A percentile compares a stretch with the other conserved stretches of the same genome.
phyloP scores from a whole-genome alignment of 2,888 invertebrate genomes.

The Gastracanthus pulcherrimus region DNA sequence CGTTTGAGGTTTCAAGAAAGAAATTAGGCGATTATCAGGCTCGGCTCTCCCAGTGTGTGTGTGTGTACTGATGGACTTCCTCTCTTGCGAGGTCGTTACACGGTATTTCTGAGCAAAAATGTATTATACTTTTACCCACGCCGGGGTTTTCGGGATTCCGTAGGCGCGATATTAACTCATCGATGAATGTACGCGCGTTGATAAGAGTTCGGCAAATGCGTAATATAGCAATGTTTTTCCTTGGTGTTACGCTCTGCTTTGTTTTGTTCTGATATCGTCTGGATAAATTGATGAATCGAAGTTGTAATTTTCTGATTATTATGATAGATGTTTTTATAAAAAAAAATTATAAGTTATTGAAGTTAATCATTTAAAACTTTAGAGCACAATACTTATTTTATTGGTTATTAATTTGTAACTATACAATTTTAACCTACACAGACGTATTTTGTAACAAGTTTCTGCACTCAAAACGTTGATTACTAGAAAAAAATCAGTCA shows the following conservation, averaged over 20 bases:
- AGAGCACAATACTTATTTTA: no score
- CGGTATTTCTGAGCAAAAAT: not conserved
- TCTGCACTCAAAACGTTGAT: no score
- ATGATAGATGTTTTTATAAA: no score
- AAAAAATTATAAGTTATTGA: no score
- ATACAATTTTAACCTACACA: no score
- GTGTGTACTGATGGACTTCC: not conserved
- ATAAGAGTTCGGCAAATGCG: not conserved
- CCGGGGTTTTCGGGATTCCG: not conserved
- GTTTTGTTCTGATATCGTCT: not conserved
- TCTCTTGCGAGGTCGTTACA: not conserved
- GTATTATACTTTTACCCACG: not conserved
- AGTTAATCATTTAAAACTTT: no score
- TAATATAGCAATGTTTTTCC: not conserved
- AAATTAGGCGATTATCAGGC: constrained; percentile 29
- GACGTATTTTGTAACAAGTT: no score
- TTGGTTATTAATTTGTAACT: no score
- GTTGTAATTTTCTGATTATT: not conserved
- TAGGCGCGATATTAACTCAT: not conserved
- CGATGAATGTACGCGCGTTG: not conserved
- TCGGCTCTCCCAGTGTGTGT: not conserved
- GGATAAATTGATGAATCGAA: not conserved
- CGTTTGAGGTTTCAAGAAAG: not conserved
- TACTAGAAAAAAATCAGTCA: no score
- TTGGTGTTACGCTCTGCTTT: not conserved